These are phyloP conservation scores for Anarrhichthys ocellatus DNA, from an alignment of 2,113 vertebrate genomes.

Conservation along the genomic window DNA sequence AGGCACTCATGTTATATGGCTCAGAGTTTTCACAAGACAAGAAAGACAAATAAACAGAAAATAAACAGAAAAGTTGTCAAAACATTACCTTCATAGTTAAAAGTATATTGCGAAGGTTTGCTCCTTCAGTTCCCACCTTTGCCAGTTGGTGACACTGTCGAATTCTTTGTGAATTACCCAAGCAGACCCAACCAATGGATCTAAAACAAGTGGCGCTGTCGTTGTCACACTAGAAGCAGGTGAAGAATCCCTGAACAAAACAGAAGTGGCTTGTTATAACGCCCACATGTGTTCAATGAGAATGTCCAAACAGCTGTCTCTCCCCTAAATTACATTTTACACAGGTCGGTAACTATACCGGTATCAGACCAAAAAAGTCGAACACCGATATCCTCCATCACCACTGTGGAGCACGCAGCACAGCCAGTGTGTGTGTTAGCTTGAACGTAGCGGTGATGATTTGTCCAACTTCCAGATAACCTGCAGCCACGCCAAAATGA, in stretches of 20 bases:
- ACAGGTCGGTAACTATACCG: background rate
- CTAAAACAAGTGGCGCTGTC: background rate
- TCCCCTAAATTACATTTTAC: background rate
- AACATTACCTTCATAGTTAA: too few species aligned
- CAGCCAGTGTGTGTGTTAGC: slow-evolving; percentile 14
- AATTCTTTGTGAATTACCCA: background rate
- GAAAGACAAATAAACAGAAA: too few species aligned
- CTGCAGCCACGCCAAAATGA: slow-evolving; percentile 82
- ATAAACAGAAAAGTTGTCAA: too few species aligned
- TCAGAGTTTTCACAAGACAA: too few species aligned
- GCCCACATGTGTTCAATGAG: too few species aligned
- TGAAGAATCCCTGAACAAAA: background rate
- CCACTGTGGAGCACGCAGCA: background rate
- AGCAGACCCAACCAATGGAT: background rate
- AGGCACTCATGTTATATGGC: too few species aligned
- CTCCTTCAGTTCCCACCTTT: background rate
- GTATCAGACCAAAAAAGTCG: slow-evolving; percentile 26
- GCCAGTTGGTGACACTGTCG: background rate
- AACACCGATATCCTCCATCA: slow-evolving; percentile 15
- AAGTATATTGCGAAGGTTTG: background rate
- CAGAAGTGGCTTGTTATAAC: background rate
- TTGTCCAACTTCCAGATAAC: slow-evolving; percentile 40
- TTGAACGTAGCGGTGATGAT: slow-evolving; percentile 34
- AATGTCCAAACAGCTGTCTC: background rate
- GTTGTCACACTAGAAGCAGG: background rate